Evolutionary conservation across 2,797 vertebrate genomes (phyloP), one percentile per base, ranked within the genome.

Genomic region (Halcyon badia): DNA sequence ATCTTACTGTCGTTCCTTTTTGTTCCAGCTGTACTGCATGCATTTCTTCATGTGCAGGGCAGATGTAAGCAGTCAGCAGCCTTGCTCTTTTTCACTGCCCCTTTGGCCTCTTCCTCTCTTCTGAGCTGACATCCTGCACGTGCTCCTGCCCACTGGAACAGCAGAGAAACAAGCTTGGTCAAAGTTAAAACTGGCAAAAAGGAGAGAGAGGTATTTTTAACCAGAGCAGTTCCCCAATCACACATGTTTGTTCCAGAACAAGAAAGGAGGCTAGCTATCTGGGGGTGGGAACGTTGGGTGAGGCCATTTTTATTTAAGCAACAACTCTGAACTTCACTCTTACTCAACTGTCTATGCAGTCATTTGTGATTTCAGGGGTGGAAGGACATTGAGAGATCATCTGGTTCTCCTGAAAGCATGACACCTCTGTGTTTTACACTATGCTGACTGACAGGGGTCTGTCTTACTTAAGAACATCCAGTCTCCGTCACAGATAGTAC

Each of bases 291-390:
- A 11, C 8, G 16, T 58, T 58, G 66, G 42, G 57, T 14, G 12
- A 87, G 90, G 85, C 80, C 90, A 48, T 51, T 37, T 85, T 90
- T 88, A 56, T 80, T 91, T 81, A 78, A 75, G 71, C 69, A 92
- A 4, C 62, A 54, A 7, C 70, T 94, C 81, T 68, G 80, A 35
- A 58, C n/a, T 90, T 87, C 5, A 9, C 52, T 90, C 28, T 94
- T 92, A 61, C 54, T 84, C 86, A 87, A 65, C 46, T 56, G 7
- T 84, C 33, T 22, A 1, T 58, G 44, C 49, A 88, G 61, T 93
- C 79, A 68, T 81, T 58, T 72, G 37, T 91, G 87, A 75, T 86
- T 81, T 71, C 42, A 86, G 26, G 30, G 41, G 20, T 69, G 62
- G 57, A 72, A 91, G 65, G 76, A 30, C 41, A 39, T 4, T 33